phyloP scores from a whole-genome alignment of 2,888 invertebrate species.

The Epirrhoe tristata region DNA sequence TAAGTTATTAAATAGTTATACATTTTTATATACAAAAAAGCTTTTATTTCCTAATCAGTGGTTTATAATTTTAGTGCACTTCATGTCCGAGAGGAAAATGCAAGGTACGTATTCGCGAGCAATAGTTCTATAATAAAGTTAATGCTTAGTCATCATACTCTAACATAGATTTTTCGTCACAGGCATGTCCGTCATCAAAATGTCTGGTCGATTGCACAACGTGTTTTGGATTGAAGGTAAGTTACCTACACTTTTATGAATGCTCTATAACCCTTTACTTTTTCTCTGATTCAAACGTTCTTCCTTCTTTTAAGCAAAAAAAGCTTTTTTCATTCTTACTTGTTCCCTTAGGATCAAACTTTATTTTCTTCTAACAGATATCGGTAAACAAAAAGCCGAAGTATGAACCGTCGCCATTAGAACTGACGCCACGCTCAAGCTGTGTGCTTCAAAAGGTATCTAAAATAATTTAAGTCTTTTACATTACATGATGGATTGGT shows the following conservation, averaged over 20 bases:
- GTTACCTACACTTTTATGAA: no score
- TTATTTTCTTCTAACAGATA: constrained; percentile 56
- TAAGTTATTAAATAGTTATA: constrained; percentile 34
- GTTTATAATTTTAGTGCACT: constrained; percentile 46
- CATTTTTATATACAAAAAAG: neutral
- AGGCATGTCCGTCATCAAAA: constrained; percentile 53
- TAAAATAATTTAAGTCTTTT: no score
- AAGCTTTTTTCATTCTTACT: no score
- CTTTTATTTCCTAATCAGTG: neutral
- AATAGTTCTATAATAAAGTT: neutral
- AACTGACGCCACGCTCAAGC: constrained; percentile 72
- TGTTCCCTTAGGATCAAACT: neutral
- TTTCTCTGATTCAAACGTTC: neutral
- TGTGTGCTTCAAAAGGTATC: constrained; percentile 59
- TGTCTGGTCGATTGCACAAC: constrained; percentile 56
- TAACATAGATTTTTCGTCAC: neutral
- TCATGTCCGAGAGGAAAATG: constrained; percentile 51
- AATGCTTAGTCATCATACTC: neutral
- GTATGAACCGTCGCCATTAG: constrained; percentile 59
- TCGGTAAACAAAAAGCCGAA: constrained; percentile 59
- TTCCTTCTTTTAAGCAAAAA: neutral
- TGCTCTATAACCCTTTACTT: no score
- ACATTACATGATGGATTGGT: no score
- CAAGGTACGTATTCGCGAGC: constrained; percentile 37
- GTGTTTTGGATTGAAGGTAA: constrained; percentile 64